Conservation (phyloP, 2,888 invertebrate genomes). For the Tenthredo distinguenda region DNA sequence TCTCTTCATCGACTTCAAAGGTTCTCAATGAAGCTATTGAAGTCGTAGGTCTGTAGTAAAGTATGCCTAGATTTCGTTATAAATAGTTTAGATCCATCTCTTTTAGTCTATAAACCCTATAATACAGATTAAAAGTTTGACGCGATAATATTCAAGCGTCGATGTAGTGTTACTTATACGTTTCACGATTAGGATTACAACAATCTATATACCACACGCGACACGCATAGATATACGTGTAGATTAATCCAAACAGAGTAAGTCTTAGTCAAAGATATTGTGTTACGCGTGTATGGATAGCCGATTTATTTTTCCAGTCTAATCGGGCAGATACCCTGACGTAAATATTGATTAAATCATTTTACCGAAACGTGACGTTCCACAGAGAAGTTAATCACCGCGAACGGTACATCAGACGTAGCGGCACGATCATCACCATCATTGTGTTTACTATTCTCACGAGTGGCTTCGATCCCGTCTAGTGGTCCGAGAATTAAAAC, state of each 20-base stretch:
- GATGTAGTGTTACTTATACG: not conserved
- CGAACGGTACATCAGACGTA: constrained; percentile 19
- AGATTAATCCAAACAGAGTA: not conserved
- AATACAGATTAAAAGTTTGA: not conserved
- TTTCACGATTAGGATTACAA: not conserved
- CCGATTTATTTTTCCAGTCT: constrained; percentile 32
- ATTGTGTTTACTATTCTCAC: constrained; percentile 28
- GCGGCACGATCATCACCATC: not conserved
- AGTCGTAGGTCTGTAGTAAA: not conserved
- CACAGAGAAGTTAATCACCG: constrained; percentile 28
- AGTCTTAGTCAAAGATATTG: constrained; percentile 11
- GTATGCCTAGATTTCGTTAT: not conserved
- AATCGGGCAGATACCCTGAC: constrained; percentile 36
- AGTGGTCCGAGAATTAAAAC: not conserved
- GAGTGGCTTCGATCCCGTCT: not conserved
- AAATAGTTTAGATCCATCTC: not conserved
- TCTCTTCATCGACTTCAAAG: constrained; percentile 62
- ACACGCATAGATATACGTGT: not conserved
- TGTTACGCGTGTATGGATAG: not conserved
- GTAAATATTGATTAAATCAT: constrained; percentile 45
- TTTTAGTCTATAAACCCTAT: not conserved
- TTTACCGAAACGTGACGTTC: constrained; percentile 30
- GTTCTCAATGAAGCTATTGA: constrained; percentile 66
- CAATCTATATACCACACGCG: not conserved
- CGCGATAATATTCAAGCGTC: not conserved